phyloP scores from a whole-genome alignment of 2,113 vertebrate species.

The Malurus alboscapulatus region DNA sequence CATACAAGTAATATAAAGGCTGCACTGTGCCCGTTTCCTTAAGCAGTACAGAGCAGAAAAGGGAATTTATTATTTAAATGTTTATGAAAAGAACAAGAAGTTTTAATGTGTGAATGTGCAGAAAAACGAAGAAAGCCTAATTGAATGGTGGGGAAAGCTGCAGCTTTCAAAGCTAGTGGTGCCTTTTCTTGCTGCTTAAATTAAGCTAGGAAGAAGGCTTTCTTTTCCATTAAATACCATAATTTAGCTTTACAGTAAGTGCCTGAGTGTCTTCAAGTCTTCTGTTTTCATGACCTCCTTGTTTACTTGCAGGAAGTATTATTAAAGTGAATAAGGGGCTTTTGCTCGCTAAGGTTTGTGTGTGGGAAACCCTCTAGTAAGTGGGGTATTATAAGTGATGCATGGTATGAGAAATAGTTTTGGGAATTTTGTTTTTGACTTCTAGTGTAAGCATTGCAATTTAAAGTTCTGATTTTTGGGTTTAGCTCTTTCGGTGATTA shows the following conservation, averaged over 20 bases:
- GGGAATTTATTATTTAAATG: conserved; percentile 58
- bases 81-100: conserved; percentile 35
- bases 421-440: not conserved
- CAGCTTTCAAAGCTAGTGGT: not conserved
- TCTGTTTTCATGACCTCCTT: not conserved
- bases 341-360: not conserved
- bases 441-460: not conserved
- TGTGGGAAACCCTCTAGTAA: not conserved
- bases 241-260: not conserved
- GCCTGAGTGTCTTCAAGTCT: not conserved
- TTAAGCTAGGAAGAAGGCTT: not conserved
- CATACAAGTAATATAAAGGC: not conserved
- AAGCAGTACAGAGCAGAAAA: not conserved
- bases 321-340: not conserved
- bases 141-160: not conserved
- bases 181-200: not conserved
- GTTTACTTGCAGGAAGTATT: not conserved
- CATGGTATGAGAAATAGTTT: not conserved
- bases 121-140: not conserved
- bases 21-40: not conserved
- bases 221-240: not conserved
- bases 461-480: not conserved
- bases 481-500: not conserved
- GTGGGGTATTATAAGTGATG: not conserved
- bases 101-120: conserved; percentile 24